These are phyloP conservation scores for Penaeus japonicus DNA, from an alignment of 1,140 invertebrate genomes.

Conservation along the genomic window DNA sequence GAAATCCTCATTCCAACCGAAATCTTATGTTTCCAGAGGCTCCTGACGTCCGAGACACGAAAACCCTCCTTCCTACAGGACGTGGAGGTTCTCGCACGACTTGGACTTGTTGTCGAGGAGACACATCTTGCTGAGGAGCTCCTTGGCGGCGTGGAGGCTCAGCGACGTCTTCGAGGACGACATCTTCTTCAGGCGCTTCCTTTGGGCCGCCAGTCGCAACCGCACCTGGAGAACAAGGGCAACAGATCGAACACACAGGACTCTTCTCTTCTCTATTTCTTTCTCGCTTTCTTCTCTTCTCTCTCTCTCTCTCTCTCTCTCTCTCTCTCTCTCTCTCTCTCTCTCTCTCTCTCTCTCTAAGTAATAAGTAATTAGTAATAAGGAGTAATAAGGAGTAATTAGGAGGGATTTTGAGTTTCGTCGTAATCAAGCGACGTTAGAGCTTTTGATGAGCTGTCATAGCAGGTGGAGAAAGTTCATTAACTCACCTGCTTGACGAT, in stretches of 20 bases:
- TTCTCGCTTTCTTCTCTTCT: no score
- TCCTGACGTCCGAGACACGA: neutral
- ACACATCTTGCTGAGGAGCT: constrained; percentile 83
- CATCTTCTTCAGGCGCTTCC: constrained; percentile 76
- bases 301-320: no score
- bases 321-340: no score
- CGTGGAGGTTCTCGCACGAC: constrained; percentile 88
- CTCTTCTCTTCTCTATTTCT: no score
- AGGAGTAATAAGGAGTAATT: no score
- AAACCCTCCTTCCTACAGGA: constrained; percentile 70
- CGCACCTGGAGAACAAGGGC: constrained; percentile 63
- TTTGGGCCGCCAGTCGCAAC: constrained; percentile 69
- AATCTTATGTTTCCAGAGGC: neutral
- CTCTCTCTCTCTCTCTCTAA: no score
- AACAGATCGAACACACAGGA: no score
- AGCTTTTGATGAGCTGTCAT: no score
- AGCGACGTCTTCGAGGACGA: constrained; percentile 76
- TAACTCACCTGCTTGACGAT: constrained; percentile 81
- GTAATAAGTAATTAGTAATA: no score
- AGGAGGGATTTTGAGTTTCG: no score
- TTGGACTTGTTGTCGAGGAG: constrained; percentile 87
- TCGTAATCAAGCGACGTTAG: no score
- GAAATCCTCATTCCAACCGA: neutral
- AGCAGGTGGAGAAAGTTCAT: neutral
- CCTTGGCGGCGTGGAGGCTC: constrained; percentile 81